phyloP scores from a whole-genome alignment of 53 echinoderm and acorn worm genomes.

The Pentamera pediparva region DNA sequence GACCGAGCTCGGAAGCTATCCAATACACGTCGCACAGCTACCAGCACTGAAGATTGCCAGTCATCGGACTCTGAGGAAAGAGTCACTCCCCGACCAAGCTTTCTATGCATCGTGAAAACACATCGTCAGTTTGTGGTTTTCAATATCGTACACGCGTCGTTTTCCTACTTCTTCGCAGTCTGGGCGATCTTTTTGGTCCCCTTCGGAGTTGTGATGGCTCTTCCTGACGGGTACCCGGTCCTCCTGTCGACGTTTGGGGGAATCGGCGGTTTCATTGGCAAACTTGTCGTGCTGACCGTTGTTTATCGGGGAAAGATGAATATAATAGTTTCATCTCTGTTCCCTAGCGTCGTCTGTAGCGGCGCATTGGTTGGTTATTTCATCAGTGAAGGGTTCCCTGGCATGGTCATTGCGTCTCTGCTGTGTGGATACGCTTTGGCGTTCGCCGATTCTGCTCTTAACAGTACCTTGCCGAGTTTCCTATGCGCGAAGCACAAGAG shows the following conservation, averaged over 20 bases:
- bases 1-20: too few relatives aligned
- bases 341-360: not conserved
- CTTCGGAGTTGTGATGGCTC: not conserved
- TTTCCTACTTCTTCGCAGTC: not conserved
- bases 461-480: not conserved
- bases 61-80: too few relatives aligned
- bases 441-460: not conserved
- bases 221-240: not conserved
- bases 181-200: not conserved
- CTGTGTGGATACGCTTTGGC: not conserved
- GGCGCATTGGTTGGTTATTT: not conserved
- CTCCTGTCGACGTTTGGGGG: not conserved
- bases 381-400: not conserved
- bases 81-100: too few relatives aligned
- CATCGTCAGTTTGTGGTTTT: too few relatives aligned
- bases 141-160: not conserved
- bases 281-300: not conserved
- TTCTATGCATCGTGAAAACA: too few relatives aligned
- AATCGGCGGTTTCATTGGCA: not conserved
- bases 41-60: too few relatives aligned
- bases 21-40: too few relatives aligned
- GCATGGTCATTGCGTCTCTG: not conserved
- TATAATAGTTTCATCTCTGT: not conserved
- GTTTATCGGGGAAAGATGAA: not conserved
- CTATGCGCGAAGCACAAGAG: not conserved